phyloP scores from a whole-genome alignment of 2,113 vertebrate species.

The Zosterops lateralis region DNA sequence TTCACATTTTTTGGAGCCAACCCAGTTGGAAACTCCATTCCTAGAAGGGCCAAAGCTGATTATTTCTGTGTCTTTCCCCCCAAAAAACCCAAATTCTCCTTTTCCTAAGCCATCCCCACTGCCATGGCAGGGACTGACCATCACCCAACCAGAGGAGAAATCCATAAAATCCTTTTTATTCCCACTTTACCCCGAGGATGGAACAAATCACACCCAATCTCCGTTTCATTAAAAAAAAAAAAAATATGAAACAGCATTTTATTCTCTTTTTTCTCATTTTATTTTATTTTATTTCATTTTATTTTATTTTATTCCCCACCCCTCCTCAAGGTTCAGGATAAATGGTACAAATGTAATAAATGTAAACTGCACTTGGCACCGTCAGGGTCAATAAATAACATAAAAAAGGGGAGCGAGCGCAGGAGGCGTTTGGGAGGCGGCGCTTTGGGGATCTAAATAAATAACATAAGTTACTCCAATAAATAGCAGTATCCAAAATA shows the following conservation, averaged over 20 bases:
- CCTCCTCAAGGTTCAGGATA: not conserved
- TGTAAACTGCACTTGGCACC: conserved; percentile 52
- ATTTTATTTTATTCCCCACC: too few species aligned
- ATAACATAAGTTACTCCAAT: conserved; percentile 72
- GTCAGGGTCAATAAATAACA: conserved; percentile 60
- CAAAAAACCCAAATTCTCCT: not conserved
- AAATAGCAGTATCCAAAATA: conserved; percentile 66
- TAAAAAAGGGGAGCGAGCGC: not conserved
- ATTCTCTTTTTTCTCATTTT: not conserved
- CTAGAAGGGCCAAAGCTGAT: not conserved
- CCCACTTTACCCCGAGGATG: not conserved
- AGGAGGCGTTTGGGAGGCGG: conserved; percentile 4
- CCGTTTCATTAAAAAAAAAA: not conserved
- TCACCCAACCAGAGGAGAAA: not conserved
- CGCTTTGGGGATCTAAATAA: conserved; percentile 54
- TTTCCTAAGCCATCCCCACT: not conserved
- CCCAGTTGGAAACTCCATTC: not conserved
- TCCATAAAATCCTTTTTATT: not conserved
- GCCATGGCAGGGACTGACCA: accelerated
- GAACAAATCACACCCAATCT: not conserved
- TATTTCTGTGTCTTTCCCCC: not conserved
- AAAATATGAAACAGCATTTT: not conserved
- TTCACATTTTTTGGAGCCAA: not conserved
- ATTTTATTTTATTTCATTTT: not conserved
- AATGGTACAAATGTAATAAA: conserved; percentile 49